Percentiles rank a stretch among this genome's conserved stretches.
These are phyloP conservation scores for Percopsis omiscomaycus DNA, from an alignment of 2,797 vertebrate species.

Conservation along the genomic window DNA sequence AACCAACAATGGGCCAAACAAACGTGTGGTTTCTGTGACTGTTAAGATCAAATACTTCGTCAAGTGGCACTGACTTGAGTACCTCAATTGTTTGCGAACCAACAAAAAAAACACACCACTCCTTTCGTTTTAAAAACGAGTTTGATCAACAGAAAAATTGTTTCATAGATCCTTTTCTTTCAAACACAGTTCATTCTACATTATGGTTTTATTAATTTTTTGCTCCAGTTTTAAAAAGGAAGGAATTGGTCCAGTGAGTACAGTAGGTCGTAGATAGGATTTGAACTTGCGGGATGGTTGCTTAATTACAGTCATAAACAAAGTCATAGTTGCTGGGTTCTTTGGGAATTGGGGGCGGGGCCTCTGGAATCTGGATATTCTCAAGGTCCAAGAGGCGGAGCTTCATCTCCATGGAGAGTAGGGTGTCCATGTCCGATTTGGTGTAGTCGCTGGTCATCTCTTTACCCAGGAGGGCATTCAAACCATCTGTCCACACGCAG, in stretches of 20 bases:
- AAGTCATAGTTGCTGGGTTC: constrained; percentile 99
- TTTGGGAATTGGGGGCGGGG: constrained; percentile 97
- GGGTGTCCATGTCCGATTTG: constrained; percentile 93
- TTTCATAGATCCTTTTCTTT: constrained; percentile 54
- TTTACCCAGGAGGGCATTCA: constrained; percentile 95
- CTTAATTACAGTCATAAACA: constrained; percentile 98
- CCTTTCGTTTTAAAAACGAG: constrained; percentile 48
- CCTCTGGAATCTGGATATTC: constrained; percentile 98
- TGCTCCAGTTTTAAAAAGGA: constrained; percentile 82
- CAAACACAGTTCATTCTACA: constrained; percentile 55
- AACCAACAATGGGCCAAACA: constrained; percentile 33
- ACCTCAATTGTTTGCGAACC: constrained; percentile 55
- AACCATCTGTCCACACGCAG: constrained; percentile 97
- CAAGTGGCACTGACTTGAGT: constrained; percentile 33
- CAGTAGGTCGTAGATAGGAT: constrained; percentile 50
- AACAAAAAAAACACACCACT: constrained; percentile 43
- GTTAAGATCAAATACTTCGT: constrained; percentile 4
- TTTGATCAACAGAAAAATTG: constrained; percentile 59
- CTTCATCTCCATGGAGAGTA: constrained; percentile 99
- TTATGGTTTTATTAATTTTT: constrained; percentile 61
- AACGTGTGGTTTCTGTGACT: constrained; percentile 43
- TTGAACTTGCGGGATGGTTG: constrained; percentile 21
- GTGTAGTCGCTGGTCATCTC: constrained; percentile 98
- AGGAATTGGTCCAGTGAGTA: constrained; percentile 71
- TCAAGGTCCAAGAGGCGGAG: constrained; percentile 97